phyloP scores from a whole-genome alignment of 2,113 vertebrate genomes.

The Rattus rattus region DNA sequence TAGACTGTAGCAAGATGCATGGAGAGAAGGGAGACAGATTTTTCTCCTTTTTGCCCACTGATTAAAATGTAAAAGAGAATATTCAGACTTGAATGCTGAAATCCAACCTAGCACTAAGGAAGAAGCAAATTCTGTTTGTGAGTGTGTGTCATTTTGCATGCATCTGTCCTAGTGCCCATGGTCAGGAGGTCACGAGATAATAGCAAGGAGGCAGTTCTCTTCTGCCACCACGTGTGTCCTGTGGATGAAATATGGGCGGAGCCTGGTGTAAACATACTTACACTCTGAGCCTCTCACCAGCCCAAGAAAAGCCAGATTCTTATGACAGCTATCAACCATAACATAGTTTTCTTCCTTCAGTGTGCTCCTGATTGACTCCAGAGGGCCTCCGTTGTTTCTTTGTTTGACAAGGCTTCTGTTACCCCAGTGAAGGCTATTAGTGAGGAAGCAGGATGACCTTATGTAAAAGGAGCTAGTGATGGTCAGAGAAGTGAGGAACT shows the following conservation, averaged over 20 bases:
- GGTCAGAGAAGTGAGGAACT: constrained; percentile 28
- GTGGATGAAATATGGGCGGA: neutral
- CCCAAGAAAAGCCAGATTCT: neutral
- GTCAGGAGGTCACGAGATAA: neutral
- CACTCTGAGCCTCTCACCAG: neutral
- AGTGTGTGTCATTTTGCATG: neutral
- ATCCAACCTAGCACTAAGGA: constrained; percentile 66
- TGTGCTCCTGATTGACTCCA: constrained; percentile 34
- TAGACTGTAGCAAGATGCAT: neutral
- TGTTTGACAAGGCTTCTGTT: constrained; percentile 37
- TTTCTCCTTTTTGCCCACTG: constrained; percentile 60
- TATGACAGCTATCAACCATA: neutral
- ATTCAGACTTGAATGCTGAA: constrained; percentile 67
- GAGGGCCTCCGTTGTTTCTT: neutral
- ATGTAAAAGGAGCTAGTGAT: constrained; percentile 5
- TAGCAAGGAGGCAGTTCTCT: neutral
- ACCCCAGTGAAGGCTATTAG: neutral
- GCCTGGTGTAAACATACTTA: neutral
- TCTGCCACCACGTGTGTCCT: neutral
- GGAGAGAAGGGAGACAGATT: constrained; percentile 31
- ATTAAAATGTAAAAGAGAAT: constrained; percentile 71
- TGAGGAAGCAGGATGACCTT: neutral
- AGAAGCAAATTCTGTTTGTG: constrained; percentile 13
- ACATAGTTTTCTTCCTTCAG: neutral
- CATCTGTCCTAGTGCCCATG: too few relatives aligned